These are phyloP conservation scores for Coleophora deauratella DNA, from an alignment of 2,888 invertebrate species.

Conservation along the genomic window DNA sequence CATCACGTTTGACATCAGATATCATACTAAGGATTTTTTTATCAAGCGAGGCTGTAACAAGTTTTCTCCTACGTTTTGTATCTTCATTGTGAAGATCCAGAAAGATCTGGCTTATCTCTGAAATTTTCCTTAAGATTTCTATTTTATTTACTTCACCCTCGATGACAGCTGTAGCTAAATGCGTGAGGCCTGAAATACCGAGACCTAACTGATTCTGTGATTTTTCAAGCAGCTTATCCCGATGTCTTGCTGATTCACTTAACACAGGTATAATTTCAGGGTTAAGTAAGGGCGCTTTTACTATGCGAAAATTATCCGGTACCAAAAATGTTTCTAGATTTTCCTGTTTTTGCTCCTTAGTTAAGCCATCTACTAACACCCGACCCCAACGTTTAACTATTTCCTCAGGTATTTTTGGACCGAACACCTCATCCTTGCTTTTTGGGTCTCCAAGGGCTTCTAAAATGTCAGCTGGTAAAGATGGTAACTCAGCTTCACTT, in stretches of 20 bases:
- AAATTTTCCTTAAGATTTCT: conserved; percentile 5
- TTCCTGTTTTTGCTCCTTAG: conserved; percentile 5
- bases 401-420: conserved; percentile 6
- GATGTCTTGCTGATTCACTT: conserved; percentile 4
- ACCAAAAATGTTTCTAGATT: neutral
- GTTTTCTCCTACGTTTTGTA: conserved; percentile 8
- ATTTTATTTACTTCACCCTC: conserved; percentile 1
- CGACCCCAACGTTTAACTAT: conserved; percentile 9
- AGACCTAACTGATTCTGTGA: conserved; percentile 4
- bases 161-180: conserved; percentile 2
- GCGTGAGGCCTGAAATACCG: conserved; percentile 4
- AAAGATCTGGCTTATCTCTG: conserved; percentile 5
- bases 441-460: conserved; percentile 9
- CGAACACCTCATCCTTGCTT: conserved; percentile 8
- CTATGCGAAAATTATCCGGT: conserved; percentile 3
- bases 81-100: conserved; percentile 10
- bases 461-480: conserved; percentile 3
- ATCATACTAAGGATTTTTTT: conserved; percentile 11
- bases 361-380: conserved; percentile 7
- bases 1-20: conserved; percentile 7
- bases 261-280: conserved; percentile 5
- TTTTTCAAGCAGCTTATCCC: conserved; percentile 7
- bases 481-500: neutral
- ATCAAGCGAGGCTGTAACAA: conserved; percentile 8
- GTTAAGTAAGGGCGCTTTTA: conserved; percentile 6